Evolutionary conservation across 2,113 vertebrate genomes (phyloP), one percentile per base, ranked within the genome.

Genomic region (Tamias sibiricus): DNA sequence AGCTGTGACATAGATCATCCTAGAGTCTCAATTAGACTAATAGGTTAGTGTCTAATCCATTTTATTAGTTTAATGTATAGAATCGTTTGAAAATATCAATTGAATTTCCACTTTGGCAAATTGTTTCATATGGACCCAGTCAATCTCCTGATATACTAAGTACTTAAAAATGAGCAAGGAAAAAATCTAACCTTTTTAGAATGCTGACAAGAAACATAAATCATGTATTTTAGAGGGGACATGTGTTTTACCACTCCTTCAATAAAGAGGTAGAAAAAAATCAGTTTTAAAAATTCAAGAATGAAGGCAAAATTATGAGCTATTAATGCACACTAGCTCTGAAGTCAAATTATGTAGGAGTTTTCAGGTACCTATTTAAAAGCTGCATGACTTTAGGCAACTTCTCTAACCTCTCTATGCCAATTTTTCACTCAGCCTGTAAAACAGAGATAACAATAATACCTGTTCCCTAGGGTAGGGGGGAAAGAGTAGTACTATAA

Each of bases 311-410:
- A 93, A 91, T 79, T 69, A 49, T 11, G 17, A 16, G 37, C 35
- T 95, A 24, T 28, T 94, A 71, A 57, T 66, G 49, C 28, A 66
- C 1, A 32, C 40, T n/a, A 54, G 28, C 30, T 84, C 66, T 94
- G 49, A 64, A 91, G 68, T 82, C 68, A 96, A 82, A 91, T 77
- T 52, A 82, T 35, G 17, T 24, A 28, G n/a, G n/a, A 79, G 71
- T 91, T 94, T 83, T 79, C 42, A 71, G 91, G 91, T 92, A 75
- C 91, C 37, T 86, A 68, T 94, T 89, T 95, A 96, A 96, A 96
- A 92, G 19, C 26, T 84, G 22, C 16, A 40, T 92, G 68, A 92
- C 86, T 84, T 88, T 66, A 96, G 83, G 90, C 71, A 81, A 94
- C 8, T 91, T 90, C n/a, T 94, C 52, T 90, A 84, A 91, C 59